These are phyloP conservation scores for Andrena praecox DNA, from an alignment of 2,888 invertebrate species.

Conservation along the genomic window DNA sequence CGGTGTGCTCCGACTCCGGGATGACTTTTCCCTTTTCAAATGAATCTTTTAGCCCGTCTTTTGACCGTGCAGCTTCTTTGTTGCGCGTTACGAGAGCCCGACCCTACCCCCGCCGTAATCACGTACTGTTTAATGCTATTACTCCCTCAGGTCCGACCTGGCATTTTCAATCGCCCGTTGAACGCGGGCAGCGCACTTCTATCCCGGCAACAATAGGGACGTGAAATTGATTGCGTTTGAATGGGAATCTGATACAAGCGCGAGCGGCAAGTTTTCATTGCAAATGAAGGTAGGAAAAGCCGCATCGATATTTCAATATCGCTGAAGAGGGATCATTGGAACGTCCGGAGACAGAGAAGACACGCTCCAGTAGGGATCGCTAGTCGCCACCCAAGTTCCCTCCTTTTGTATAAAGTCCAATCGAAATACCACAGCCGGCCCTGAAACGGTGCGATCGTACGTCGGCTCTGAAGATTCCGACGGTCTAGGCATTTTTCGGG, in stretches of 20 bases:
- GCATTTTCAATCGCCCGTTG: background rate
- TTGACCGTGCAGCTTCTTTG: background rate
- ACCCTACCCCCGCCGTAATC: background rate
- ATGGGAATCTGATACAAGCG: conserved; percentile 10
- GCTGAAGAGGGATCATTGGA: background rate
- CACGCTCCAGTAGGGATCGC: background rate
- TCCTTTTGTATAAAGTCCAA: background rate
- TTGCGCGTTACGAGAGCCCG: background rate
- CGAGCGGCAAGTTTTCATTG: conserved; percentile 2
- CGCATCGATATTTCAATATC: conserved; percentile 1
- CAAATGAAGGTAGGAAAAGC: background rate
- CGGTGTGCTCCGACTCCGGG: background rate
- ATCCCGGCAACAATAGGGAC: background rate
- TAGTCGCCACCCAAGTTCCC: background rate
- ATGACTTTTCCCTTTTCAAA: conserved; percentile 26
- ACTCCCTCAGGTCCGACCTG: background rate
- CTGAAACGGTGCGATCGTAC: conserved; percentile 13
- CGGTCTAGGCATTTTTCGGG: conserved; percentile 24
- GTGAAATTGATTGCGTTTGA: conserved; percentile 1
- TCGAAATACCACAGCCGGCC: background rate
- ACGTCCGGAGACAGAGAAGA: too few relatives aligned
- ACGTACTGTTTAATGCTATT: conserved; percentile 11
- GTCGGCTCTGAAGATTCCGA: conserved; percentile 5
- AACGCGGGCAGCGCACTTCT: background rate
- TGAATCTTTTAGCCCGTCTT: conserved; percentile 10